Conservation (phyloP, 1,140 invertebrate species). For the Drosophila nikananu region DNA sequence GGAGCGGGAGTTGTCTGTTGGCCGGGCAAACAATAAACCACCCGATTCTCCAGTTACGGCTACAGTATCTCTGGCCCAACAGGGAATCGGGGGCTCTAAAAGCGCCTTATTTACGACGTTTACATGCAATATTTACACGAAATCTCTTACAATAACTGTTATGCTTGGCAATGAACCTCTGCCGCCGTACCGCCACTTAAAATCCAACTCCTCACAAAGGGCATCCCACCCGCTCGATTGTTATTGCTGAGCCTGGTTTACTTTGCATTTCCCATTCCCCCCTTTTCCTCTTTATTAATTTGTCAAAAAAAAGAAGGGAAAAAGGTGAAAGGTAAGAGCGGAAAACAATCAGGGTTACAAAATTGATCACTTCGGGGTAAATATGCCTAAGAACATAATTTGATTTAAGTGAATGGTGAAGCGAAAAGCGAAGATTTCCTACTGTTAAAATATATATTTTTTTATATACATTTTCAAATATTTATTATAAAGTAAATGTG, state of each 20-base stretch:
- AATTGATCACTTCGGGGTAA: conserved; percentile 22
- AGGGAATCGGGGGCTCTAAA: conserved; percentile 63
- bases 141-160: conserved; percentile 83
- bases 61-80: conserved; percentile 20
- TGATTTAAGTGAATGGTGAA: background rate
- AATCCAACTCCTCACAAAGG: conserved; percentile 18
- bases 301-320: conserved; percentile 40
- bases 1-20: conserved; percentile 16
- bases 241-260: conserved; percentile 43
- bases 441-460: no score
- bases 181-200: conserved; percentile 23
- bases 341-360: conserved; percentile 36
- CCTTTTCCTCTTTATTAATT: conserved; percentile 62
- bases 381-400: conserved; percentile 2
- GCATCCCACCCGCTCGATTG: conserved; percentile 36
- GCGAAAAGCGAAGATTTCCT: no score
- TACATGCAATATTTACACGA: conserved; percentile 83
- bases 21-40: conserved; percentile 74
- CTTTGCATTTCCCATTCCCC: conserved; percentile 28
- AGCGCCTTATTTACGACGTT: conserved; percentile 81
- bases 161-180: conserved; percentile 60
- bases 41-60: conserved; percentile 42
- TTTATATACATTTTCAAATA: background rate
- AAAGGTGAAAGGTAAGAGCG: conserved; percentile 21
- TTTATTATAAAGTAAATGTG: background rate